phyloP scores from a whole-genome alignment of 2,113 vertebrate species.

The Ctenomys sociabilis region DNA sequence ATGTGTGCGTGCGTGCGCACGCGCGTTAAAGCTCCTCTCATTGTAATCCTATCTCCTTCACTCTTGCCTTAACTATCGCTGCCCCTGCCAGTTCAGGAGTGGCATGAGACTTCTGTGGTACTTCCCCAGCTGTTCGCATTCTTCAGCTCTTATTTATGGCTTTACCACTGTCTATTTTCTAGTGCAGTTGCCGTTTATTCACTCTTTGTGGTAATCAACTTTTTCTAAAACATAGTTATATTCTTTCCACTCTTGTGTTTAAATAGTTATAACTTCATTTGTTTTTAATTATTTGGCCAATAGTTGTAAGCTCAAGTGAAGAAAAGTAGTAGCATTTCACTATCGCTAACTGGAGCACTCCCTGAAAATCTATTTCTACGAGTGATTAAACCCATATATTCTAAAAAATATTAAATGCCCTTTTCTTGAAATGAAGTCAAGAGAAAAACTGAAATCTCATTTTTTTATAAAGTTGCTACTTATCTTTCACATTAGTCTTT shows the following conservation, averaged over 20 bases:
- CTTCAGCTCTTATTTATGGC: too few species aligned
- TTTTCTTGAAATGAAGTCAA: constrained; percentile 15
- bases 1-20: too few species aligned
- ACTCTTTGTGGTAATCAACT: background rate
- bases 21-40: background rate
- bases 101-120: background rate
- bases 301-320: background rate
- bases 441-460: background rate
- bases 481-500: background rate
- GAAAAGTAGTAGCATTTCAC: background rate
- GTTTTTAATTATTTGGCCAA: background rate
- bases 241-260: background rate
- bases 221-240: background rate
- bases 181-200: background rate
- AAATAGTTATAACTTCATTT: background rate
- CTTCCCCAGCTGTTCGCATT: background rate
- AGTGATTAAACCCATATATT: background rate
- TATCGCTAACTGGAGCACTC: background rate
- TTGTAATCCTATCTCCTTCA: background rate
- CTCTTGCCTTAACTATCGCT: background rate
- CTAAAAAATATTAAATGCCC: background rate
- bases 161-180: background rate
- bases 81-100: too few species aligned
- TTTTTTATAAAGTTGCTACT: background rate
- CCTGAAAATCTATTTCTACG: background rate